A percentile compares a stretch with the other conserved stretches of the same genome.
These are phyloP conservation scores for Cheumatopsyche charites DNA, from an alignment of 1,140 invertebrate genomes.

Conservation along the genomic window DNA sequence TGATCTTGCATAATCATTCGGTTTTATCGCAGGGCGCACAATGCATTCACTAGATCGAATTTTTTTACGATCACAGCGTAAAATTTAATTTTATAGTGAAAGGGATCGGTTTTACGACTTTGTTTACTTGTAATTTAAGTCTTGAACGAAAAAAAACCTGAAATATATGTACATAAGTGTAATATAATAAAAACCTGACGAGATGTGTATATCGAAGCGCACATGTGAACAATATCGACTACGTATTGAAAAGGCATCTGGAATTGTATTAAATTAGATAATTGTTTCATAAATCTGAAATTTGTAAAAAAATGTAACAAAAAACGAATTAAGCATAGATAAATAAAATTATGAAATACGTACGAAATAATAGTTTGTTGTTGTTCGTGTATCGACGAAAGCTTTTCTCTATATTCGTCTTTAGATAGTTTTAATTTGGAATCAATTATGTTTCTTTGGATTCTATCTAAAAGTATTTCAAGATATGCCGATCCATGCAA, in stretches of 20 bases:
- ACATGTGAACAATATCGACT: slow-evolving; percentile 4
- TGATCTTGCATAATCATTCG: slow-evolving; percentile 12
- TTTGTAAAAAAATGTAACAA: too few species aligned
- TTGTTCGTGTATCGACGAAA: neutral
- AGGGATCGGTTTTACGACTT: neutral
- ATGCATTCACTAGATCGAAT: slow-evolving; percentile 11
- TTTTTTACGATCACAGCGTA: neutral
- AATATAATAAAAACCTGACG: slow-evolving; percentile 12
- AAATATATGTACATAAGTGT: neutral
- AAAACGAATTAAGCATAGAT: too few species aligned
- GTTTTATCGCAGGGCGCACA: neutral
- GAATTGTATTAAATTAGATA: neutral
- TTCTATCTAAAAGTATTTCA: slow-evolving; percentile 6
- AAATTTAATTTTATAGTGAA: slow-evolving; percentile 15
- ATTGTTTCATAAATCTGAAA: neutral
- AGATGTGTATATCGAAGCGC: slow-evolving; percentile 16
- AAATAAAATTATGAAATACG: neutral
- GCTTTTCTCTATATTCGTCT: neutral
- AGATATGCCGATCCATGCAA: neutral
- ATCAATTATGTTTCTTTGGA: neutral
- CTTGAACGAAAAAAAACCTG: neutral
- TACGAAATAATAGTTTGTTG: slow-evolving; percentile 12
- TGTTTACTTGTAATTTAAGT: neutral
- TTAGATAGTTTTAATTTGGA: neutral
- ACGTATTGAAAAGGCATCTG: slow-evolving; percentile 8